A percentile compares a stretch with the other conserved stretches of the same genome.
These are phyloP conservation scores for Centropristis striata DNA, from an alignment of 2,113 vertebrate genomes.

Conservation along the genomic window DNA sequence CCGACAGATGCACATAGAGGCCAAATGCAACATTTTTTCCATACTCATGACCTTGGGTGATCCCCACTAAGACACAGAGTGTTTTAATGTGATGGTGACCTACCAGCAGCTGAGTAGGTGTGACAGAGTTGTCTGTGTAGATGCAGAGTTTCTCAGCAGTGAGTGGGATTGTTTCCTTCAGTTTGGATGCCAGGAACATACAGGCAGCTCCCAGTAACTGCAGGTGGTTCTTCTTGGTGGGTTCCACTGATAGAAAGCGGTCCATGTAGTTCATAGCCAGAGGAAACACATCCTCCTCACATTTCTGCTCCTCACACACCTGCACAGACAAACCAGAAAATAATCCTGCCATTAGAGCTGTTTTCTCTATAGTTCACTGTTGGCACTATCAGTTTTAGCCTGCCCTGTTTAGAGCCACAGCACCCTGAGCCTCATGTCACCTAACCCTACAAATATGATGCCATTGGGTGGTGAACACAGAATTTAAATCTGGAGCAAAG, in stretches of 20 bases:
- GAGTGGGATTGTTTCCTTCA: slow-evolving; percentile 96
- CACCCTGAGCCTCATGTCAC: background rate
- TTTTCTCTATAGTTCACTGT: background rate
- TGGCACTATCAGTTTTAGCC: background rate
- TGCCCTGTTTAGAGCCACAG: background rate
- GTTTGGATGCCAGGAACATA: slow-evolving; percentile 97
- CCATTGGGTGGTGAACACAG: background rate
- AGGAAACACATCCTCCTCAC: slow-evolving; percentile 96
- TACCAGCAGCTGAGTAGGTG: slow-evolving; percentile 94
- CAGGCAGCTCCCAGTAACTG: slow-evolving; percentile 94
- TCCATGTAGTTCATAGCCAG: slow-evolving; percentile 98
- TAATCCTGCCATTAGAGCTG: background rate
- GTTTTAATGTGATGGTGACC: slow-evolving; percentile 13
- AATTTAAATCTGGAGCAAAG: background rate
- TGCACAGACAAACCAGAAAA: slow-evolving; percentile 63
- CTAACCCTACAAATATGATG: background rate
- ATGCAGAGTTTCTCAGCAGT: slow-evolving; percentile 95
- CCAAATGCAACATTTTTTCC: background rate
- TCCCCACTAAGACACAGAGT: background rate
- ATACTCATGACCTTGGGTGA: background rate
- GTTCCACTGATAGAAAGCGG: slow-evolving; percentile 93
- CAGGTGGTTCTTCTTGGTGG: slow-evolving; percentile 91
- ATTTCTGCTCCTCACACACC: slow-evolving; percentile 97
- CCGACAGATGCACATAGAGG: background rate
- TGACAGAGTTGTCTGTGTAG: slow-evolving; percentile 95